phyloP scores from a whole-genome alignment of 1,140 invertebrate genomes.

The Philopotamus ludificatus region DNA sequence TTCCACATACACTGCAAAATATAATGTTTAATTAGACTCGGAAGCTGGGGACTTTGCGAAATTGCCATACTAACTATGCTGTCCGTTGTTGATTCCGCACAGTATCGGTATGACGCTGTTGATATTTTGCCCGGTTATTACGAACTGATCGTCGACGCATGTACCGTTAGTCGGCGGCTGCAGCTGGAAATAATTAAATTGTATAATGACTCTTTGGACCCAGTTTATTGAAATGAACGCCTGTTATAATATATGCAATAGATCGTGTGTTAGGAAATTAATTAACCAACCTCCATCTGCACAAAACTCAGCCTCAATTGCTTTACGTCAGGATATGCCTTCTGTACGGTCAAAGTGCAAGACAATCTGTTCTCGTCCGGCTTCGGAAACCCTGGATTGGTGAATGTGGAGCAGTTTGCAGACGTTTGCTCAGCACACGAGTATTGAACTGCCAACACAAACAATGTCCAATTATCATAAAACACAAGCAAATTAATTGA shows the following conservation, averaged over 20 bases:
- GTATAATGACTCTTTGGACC: background rate
- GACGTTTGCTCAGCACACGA: conserved; percentile 46
- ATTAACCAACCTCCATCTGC: conserved; percentile 62
- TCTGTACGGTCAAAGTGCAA: conserved; percentile 64
- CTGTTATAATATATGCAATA: background rate
- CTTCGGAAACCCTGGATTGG: conserved; percentile 49
- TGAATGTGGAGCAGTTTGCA: conserved; percentile 47
- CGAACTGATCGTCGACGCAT: conserved; percentile 67
- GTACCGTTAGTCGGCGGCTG: conserved; percentile 64
- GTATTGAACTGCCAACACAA: conserved; percentile 45
- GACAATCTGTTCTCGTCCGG: conserved; percentile 52
- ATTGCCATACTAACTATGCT: conserved; percentile 62
- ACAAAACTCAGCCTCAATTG: conserved; percentile 70
- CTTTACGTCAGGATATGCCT: conserved; percentile 58
- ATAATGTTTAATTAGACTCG: background rate
- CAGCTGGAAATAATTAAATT: conserved; percentile 54
- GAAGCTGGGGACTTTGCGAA: background rate
- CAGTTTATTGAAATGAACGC: too few species aligned
- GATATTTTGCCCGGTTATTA: conserved; percentile 67
- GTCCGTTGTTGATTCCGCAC: conserved; percentile 73
- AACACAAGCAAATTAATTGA: background rate
- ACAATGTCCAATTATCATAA: too few species aligned
- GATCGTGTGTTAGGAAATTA: background rate
- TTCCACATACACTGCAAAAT: conserved; percentile 68
- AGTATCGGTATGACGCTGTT: conserved; percentile 67